These are phyloP conservation scores for Onychorhynchus coronatus DNA, from an alignment of 2,113 vertebrate genomes.

Conservation along the genomic window DNA sequence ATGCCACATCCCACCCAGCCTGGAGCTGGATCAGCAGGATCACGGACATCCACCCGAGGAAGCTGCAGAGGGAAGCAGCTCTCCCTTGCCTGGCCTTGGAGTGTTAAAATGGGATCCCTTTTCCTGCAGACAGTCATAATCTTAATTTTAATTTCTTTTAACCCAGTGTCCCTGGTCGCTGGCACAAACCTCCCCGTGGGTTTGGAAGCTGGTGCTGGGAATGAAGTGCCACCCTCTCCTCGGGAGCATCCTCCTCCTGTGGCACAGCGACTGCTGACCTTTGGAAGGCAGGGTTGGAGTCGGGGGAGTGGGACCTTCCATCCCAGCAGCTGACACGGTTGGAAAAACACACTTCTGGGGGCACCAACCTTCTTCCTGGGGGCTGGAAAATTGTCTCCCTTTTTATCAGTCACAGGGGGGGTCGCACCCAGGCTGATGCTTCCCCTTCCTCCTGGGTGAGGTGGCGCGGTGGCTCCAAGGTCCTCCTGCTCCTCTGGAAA, in stretches of 20 bases:
- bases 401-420: background rate
- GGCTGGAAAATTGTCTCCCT: background rate
- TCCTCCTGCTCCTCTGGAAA: background rate
- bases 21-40: background rate
- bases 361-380: background rate
- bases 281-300: background rate
- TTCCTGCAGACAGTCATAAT: background rate
- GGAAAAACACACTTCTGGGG: background rate
- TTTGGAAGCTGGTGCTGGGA: background rate
- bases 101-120: background rate
- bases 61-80: background rate
- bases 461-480: background rate
- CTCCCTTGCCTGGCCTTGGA: background rate
- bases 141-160: background rate
- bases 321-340: background rate
- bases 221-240: rapidly evolving
- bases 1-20: background rate
- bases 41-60: rapidly evolving
- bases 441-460: background rate
- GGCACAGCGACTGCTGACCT: background rate
- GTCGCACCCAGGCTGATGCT: background rate
- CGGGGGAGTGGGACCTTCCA: background rate
- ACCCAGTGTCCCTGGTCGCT: rapidly evolving
- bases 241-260: background rate
- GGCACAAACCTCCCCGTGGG: background rate